phyloP scores from a whole-genome alignment of 2,113 vertebrate species.

The Pseudolaguvia tuberculata region DNA sequence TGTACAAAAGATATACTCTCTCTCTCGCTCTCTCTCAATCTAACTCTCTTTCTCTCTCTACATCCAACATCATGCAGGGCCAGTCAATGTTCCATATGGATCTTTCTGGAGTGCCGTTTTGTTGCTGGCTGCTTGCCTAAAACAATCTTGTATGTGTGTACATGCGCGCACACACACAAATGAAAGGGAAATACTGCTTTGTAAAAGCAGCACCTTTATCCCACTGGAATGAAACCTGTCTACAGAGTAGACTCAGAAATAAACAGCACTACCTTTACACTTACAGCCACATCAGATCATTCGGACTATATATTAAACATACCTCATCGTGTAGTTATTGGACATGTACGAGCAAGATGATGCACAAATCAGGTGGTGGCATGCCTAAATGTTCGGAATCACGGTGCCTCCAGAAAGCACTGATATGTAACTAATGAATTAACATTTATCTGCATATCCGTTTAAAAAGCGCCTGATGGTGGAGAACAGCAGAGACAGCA shows the following conservation, averaged over 20 bases:
- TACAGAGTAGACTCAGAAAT: background rate
- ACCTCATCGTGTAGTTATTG: background rate
- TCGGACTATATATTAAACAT: background rate
- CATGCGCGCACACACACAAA: constrained; percentile 23
- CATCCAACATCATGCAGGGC: constrained; percentile 60
- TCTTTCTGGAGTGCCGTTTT: constrained; percentile 56
- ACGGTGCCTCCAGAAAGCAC: background rate
- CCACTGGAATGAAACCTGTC: constrained; percentile 1
- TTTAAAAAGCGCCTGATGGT: background rate
- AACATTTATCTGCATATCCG: too few relatives aligned
- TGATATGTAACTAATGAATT: background rate
- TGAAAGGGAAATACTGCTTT: too few relatives aligned
- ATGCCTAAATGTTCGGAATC: background rate
- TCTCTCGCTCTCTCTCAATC: too few relatives aligned
- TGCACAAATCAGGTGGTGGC: background rate
- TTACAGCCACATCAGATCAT: background rate
- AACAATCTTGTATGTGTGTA: constrained; percentile 53
- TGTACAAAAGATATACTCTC: too few relatives aligned
- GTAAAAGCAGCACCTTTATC: constrained; percentile 1
- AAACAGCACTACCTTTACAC: background rate
- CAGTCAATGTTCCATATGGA: constrained; percentile 62
- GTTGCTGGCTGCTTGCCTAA: constrained; percentile 56
- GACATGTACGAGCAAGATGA: background rate
- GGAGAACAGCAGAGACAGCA: background rate
- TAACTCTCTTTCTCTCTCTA: constrained; percentile 44